Evolutionary conservation across 1,140 invertebrate genomes (phyloP), one percentile per base, ranked within the genome.

Genomic region (Aphis gossypii): DNA sequence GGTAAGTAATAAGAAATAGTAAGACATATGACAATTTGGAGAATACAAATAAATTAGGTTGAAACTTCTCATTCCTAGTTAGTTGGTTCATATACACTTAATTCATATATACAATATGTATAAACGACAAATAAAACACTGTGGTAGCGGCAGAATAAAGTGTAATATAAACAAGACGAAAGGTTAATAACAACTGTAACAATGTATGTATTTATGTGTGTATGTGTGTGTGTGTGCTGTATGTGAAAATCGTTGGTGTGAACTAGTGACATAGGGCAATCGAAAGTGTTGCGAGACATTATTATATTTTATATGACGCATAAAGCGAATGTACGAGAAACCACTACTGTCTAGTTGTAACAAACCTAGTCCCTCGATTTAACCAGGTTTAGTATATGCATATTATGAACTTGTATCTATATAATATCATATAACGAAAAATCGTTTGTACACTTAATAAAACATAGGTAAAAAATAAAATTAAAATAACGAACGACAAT

Each of bases 391-490:
- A 41, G 35, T 30, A 86, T 46, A 86, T 8, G 46, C 14, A 25
- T 46, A 86, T 48, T 86, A 7, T 86, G 14, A 23, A 20, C 25
- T 41, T 23, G 23, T 44, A 41, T 8, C 2, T 84, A 44, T 41
- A 84, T 9, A 6, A 84, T 41, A 84, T 41, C 9, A 84, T 83
- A 84, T 60, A 60, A 84, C 30, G 46, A 86, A 11, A 86, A 86
- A 86, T 44, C 30, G 14, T n/a, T 84, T 41, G 41, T 38, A 41
- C 38, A 44, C 48, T 25, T 51, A 89, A 56, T 25, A 30, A 54
- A 54, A 89, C 88, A 89, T 56, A 89, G 88, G 51, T 56, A 41
- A 38, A 54, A 89, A 83, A 38, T 21, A 83, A 41, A 82, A n/a
- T 30, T 35, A n/a, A 76, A 76, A 88, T 54, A 54, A 88, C 46